Base-by-base conservation (phyloP, 92 coral and sea anemone species). In the Micromussa lordhowensis region DNA sequence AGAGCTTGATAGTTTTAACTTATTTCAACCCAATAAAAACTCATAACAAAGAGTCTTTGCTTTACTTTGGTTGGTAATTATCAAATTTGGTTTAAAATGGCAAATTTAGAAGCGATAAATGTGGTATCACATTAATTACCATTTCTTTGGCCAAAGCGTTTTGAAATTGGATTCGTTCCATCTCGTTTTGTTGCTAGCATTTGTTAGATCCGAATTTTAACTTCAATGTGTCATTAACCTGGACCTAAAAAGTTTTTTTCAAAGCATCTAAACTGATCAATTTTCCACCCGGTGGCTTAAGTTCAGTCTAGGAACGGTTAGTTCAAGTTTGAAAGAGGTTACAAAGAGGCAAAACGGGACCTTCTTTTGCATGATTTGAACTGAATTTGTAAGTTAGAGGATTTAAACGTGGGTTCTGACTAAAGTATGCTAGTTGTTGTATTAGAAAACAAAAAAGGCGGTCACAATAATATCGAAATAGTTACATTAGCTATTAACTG, bases 1-100 rank as follows among this genome's bases (percentile, higher is more conserved):
- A 82, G 70, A 68, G 86, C 24, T 82, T 68, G 31, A 36, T 49
- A 44, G 34, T 22, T 72, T 34, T 83, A 48, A n/a, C 9, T 30
- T 40, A 55, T 22, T 72, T 54, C 72, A 48, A n/a, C 9, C 40
- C 3, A 19, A 22, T 35, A 84, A 51, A 22, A 36, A 19, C 44
- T 5, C 48, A 9, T 31, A 51, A 74, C 55, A 84, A 15, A 21
- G 11, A 24, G 66, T n/a, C 70, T 84, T 84, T 35, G 81, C 36
- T 76, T 57, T n/a, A 36, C 40, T 53, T 3, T 26, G 51, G 73
- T 84, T 57, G 16, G 58, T 10, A 14, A 13, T 24, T 14, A 68
- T 44, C 78, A 82, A 28, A 26, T 8, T 6, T 69, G 21, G 51
- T 2, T 24, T 74, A 31, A 21, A 69, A 83, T 84, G 19, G 54